These are phyloP conservation scores for Tetheella fluctuosa DNA, from an alignment of 2,888 invertebrate species.

Conservation along the genomic window DNA sequence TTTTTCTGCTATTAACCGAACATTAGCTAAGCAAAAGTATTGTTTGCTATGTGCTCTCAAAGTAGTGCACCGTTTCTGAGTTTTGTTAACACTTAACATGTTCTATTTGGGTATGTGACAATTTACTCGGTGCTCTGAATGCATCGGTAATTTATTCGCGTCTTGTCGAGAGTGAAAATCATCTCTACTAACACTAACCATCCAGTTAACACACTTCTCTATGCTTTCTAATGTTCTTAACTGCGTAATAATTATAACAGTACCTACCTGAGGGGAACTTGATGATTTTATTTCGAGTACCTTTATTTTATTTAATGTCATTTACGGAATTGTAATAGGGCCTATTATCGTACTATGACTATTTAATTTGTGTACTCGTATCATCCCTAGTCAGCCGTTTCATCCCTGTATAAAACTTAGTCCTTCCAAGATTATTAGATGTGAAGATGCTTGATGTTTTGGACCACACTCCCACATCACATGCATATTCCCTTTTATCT, in stretches of 20 bases:
- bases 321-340: not conserved
- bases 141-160: slow-evolving; percentile 66
- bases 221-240: slow-evolving; percentile 59
- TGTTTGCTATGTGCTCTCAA: slow-evolving; percentile 14
- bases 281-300: not conserved
- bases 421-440: not conserved
- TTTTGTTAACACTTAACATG: slow-evolving; percentile 40
- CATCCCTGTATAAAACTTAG: too few relatives aligned
- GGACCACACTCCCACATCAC: not conserved
- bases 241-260: slow-evolving; percentile 37
- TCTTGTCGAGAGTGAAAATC: slow-evolving; percentile 62
- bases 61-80: slow-evolving; percentile 25
- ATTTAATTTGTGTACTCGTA: not conserved
- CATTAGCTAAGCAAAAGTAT: not conserved
- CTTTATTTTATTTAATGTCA: not conserved
- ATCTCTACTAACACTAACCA: slow-evolving; percentile 56
- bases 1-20: too few relatives aligned
- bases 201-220: slow-evolving; percentile 63
- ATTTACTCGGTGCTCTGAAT: slow-evolving; percentile 60
- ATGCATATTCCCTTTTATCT: not conserved
- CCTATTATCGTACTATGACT: not conserved
- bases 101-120: slow-evolving; percentile 43
- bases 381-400: too few relatives aligned
- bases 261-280: slow-evolving; percentile 25
- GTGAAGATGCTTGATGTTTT: not conserved